Base-by-base conservation (phyloP, 2,888 invertebrate genomes). In the Danaus chrysippus region DNA sequence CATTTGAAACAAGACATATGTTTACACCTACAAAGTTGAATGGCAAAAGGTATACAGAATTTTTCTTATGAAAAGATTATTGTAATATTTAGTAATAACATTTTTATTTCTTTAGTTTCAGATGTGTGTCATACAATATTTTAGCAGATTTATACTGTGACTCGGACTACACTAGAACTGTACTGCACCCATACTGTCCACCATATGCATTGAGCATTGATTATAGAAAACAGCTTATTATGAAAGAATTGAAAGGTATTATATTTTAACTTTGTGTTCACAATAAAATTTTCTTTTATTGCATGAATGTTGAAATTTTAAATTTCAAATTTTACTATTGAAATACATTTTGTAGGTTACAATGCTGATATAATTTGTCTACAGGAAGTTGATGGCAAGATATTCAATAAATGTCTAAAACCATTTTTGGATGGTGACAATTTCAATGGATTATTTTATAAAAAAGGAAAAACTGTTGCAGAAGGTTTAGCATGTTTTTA, bases 71-170 rank as follows among this genome's bases (percentile, higher is more conserved):
- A 34, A 12, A 11, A 10, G 10, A 11, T 55, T 54, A 41, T 11
- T 12, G n/a, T 56, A n/a, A 11, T 56, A 12, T 59, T 56, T 43
- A 55, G 9, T 13, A 61, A 61, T 52, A 44, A 54, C 61, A 19
- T 59, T n/a, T 46, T 23, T 17, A 57, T 34, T 34, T 64, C 87
- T 91, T 68, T 79, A 94, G 94, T 74, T 94, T 97, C 74, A 93
- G 99, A 56, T 93, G 98, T 65, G 93, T 97, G 5, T 93, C 94
- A 0, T 99, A 99, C 79, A 99, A 99, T 80, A 94, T 98, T 71
- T 87, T 99, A 71, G 98, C 99, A 5, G 96, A 98, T 87, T 83
- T 96, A 34, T 99, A 98, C 83, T 95, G 97, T 66, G 96, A 97
- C 80, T 95, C 97, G 0, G 96, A 96, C 67, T 93, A 92, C 77